Evolutionary conservation across 1,140 invertebrate species (phyloP).

Genomic region (Drosophila navojoa): DNA sequence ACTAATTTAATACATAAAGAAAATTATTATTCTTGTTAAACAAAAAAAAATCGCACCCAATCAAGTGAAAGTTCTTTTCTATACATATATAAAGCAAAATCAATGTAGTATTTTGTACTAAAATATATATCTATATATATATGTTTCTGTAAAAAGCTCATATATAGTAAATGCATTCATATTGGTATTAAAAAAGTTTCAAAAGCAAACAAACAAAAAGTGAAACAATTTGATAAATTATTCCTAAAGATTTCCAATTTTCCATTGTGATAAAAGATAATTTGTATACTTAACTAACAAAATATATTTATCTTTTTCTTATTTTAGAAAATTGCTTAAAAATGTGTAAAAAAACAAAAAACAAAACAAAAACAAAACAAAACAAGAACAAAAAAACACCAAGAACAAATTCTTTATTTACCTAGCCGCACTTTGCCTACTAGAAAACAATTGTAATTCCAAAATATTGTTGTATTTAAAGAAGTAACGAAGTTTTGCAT

Average conservation of each 20-base stretch:
- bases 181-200: slow-evolving; percentile 47
- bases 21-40: slow-evolving; percentile 46
- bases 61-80: slow-evolving; percentile 27
- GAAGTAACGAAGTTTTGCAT: slow-evolving; percentile 51
- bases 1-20: slow-evolving; percentile 58
- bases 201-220: slow-evolving; percentile 35
- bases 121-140: too few relatives aligned
- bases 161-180: slow-evolving; percentile 50
- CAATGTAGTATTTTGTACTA: slow-evolving; percentile 66
- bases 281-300: slow-evolving; percentile 70
- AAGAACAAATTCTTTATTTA: slow-evolving; percentile 45
- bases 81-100: not conserved
- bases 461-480: slow-evolving; percentile 65
- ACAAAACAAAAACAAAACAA: not conserved
- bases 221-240: slow-evolving; percentile 57
- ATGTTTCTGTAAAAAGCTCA: slow-evolving; percentile 37
- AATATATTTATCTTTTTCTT: slow-evolving; percentile 72
- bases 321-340: slow-evolving; percentile 62
- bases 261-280: slow-evolving; percentile 78
- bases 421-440: slow-evolving; percentile 76
- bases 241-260: slow-evolving; percentile 66
- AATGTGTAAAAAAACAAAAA: slow-evolving; percentile 30
- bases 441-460: slow-evolving; percentile 60
- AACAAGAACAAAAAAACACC: slow-evolving; percentile 11
- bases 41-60: slow-evolving; percentile 24